Evolutionary conservation across 2,797 vertebrate genomes (phyloP), one percentile per base, ranked within the genome.

Genomic region (Poeciliopsis gracilis): DNA sequence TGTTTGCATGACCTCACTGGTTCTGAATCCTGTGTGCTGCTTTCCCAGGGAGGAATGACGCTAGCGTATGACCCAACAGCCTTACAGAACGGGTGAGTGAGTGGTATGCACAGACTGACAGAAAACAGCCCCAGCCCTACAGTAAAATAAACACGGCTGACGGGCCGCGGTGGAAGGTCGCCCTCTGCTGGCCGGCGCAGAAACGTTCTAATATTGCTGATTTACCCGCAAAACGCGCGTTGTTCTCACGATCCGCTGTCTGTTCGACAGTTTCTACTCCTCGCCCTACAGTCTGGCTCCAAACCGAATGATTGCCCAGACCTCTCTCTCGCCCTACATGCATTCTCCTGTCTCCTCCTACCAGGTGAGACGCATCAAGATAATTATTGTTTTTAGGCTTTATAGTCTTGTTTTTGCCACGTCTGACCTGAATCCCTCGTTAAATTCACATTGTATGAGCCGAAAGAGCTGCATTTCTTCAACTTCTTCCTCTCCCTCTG

Each of bases 281-380:
- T 95, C 96, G 2, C 94, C 96, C 78, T 99, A 98, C 86, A 97
- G 95, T 93, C 95, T 98, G 91, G 92, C 96, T 72, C 96, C 97
- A 49, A 97, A 96, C 92, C 93, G 98, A 89, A 96, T 98, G 96
- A 96, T 99, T 10, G 94, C 97, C 73, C 98, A 98, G 95, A 95
- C 97, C 1, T 96, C 97, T 3, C 95, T 98, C 73, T 96, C 96
- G 10, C 97, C 97, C 0, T 98, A 98, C 92, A 96, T 99, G 92
- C 97, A 97, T 82, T 97, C 97, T 84, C 97, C 97, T 0, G 95
- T 98, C 82, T 97, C 97, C 80, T 97, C 97, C 53, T 98, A 98
- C 95, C 98, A 98, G 97, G 98, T 99, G 72, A 73, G 87, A 61
- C 78, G 33, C 83, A 76, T 79, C 23, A 70, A n/a, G 43, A 38